A percentile compares a stretch with the other conserved stretches of the same genome.
These are phyloP conservation scores for Acanthoscelides obtectus DNA, from an alignment of 2,888 invertebrate genomes.

Conservation along the genomic window DNA sequence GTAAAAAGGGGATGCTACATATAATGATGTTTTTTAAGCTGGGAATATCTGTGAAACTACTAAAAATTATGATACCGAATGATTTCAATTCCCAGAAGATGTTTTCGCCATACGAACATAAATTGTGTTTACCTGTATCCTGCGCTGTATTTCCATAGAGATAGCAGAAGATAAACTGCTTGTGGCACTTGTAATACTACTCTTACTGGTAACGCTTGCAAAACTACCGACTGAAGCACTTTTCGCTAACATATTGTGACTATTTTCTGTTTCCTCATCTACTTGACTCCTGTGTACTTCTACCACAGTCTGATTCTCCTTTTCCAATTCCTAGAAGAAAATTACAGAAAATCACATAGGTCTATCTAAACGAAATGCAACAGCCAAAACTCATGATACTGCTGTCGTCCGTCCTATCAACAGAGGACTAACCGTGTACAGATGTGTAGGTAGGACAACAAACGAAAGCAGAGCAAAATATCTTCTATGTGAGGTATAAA, in stretches of 20 bases:
- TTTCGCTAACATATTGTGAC: conserved; percentile 34
- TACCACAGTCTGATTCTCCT: conserved; percentile 63
- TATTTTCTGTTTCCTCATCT: conserved; percentile 34
- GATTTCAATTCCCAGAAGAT: background rate
- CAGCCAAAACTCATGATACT: too few species aligned
- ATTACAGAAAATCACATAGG: background rate
- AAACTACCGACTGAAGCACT: conserved; percentile 43
- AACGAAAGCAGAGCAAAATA: too few species aligned
- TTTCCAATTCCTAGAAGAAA: conserved; percentile 38
- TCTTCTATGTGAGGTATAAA: too few species aligned
- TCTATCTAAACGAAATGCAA: background rate
- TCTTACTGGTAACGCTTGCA: conserved; percentile 41
- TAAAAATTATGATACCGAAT: too few species aligned
- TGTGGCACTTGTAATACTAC: conserved; percentile 36
- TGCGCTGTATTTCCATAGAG: conserved; percentile 63
- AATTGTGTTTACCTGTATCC: conserved; percentile 37
- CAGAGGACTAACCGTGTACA: too few species aligned
- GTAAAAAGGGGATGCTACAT: too few species aligned
- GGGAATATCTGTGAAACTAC: too few species aligned
- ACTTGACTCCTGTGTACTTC: conserved; percentile 64
- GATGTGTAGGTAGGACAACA: too few species aligned
- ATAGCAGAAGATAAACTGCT: conserved; percentile 65
- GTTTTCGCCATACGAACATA: background rate
- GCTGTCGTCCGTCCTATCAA: too few species aligned
- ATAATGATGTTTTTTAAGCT: too few species aligned